Evolutionary conservation across 2,797 vertebrate species (phyloP), one percentile per base, ranked within the genome.

Genomic region (Acanthurus tractus): DNA sequence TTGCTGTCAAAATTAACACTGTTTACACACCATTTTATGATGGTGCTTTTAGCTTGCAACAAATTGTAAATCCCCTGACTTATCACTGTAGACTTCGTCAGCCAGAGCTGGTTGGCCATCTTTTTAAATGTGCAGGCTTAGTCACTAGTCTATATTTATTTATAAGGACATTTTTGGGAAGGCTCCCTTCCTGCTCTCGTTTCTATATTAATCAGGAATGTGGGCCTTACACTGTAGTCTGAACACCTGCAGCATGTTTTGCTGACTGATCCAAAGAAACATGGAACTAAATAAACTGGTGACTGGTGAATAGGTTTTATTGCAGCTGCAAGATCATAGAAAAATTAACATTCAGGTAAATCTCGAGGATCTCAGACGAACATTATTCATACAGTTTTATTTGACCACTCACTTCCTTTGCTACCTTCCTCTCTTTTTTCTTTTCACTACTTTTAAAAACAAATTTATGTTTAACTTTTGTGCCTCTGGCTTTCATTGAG

Each of bases 41-140:
- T 2, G 40, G 23, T 56, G 74, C 29, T 72, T 71, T 85, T 23
- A 61, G 34, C 71, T 57, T 12, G 54, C 63, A 45, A 64, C 74
- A 84, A 82, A 82, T 67, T 66, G 69, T 23, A 78, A 73, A 86
- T 82, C 70, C 50, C 54, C 64, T 89, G 85, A 92, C 52, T 88
- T 85, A 86, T 82, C 63, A 52, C 46, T 78, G 38, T 69, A 63
- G 14, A 69, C 48, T 70, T 61, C 44, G 57, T 76, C 48, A 9
- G 25, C 56, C 10, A 15, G 17, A 45, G 56, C 72, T 82, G 59
- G 36, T 69, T 83, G 74, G 76, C 63, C 66, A 46, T 82, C 20
- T 67, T 54, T 70, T 56, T 74, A 54, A 68, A 68, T 17, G 57
- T 0, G 50, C 72, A 74, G 79, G 80, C 73, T 85, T 84, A 79